Evolutionary conservation across 2,113 vertebrate species (phyloP), one percentile per base, ranked within the genome.

Genomic region (Calyptomena viridis): DNA sequence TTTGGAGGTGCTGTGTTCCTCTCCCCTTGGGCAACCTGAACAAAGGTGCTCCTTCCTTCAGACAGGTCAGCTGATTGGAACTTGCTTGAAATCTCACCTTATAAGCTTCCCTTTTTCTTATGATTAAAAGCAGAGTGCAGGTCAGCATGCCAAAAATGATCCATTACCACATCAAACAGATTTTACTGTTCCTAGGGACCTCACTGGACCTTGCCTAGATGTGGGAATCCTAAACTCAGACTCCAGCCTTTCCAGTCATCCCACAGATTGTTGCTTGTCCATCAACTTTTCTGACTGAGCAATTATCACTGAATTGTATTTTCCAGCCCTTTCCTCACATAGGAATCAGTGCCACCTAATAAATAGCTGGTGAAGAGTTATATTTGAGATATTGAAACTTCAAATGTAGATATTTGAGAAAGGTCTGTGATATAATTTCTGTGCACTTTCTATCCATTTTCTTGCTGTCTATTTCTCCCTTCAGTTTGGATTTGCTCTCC

Each of bases 1-100:
- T 92, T 7, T 2, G 40, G 30, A 5, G 7, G 30, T 5, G 2
- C 16, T 67, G 39, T 39, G 4, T 77, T 24, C 16, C 9, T 72
- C 49, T 77, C 5, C 27, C 3, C 0, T 7, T n/a, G 50, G 31
- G 60, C 11, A 53, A 6, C 10, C 16, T 2, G 1, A 8, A n/a
- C 3, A 7, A 76, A 18, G 49, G 8, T 92, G 15, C 10, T 59
- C 20, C 52, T 85, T 82, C 71, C 35, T 25, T 94, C 13, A 2
- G 2, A 7, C 31, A 69, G 46, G 67, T 84, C 84, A 79, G 31
- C 55, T 91, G 20, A 22, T 21, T 58, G 46, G 62, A 76, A 90
- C 27, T 75, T 71, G 16, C 30, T 81, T 71, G 46, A 76, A 77
- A 50, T 68, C 39, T 86, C 35, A 76, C 31, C 16, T 88, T 78